These are phyloP conservation scores for Raja brachyura DNA, from an alignment of 2,113 vertebrate species.

Conservation along the genomic window DNA sequence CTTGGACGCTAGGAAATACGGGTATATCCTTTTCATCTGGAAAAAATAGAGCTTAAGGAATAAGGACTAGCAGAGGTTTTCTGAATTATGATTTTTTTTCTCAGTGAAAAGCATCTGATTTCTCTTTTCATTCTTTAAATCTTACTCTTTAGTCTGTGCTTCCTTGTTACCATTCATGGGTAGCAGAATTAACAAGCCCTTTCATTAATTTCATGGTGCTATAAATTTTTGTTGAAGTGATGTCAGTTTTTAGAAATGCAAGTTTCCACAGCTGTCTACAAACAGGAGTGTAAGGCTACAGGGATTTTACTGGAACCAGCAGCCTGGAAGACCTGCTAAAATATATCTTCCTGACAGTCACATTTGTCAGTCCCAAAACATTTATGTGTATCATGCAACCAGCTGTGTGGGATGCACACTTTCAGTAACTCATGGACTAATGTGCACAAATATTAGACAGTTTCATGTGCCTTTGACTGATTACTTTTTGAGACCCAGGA, in stretches of 20 bases:
- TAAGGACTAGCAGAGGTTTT: not conserved
- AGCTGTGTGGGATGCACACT: not conserved
- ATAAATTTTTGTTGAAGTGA: not conserved
- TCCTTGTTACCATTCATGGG: not conserved
- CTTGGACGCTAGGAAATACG: too few species aligned
- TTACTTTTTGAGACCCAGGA: not conserved
- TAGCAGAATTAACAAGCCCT: not conserved
- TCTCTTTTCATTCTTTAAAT: not conserved
- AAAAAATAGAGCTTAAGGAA: not conserved
- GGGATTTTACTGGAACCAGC: not conserved
- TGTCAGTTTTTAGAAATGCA: not conserved
- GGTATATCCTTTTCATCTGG: not conserved
- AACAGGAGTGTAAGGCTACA: not conserved
- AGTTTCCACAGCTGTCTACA: not conserved
- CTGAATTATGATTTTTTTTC: not conserved
- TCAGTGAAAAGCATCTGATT: not conserved
- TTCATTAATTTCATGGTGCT: not conserved
- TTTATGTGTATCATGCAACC: not conserved
- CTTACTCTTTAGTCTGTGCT: not conserved
- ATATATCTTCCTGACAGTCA: not conserved
- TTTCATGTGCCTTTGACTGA: not conserved
- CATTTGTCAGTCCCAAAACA: not conserved
- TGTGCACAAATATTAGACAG: not conserved
- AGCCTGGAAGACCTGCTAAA: not conserved
- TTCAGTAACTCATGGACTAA: not conserved